A percentile compares a stretch with the other conserved stretches of the same genome.
These are phyloP conservation scores for Cebuella pygmaea DNA, from an alignment of 2,797 vertebrate species.

Conservation along the genomic window DNA sequence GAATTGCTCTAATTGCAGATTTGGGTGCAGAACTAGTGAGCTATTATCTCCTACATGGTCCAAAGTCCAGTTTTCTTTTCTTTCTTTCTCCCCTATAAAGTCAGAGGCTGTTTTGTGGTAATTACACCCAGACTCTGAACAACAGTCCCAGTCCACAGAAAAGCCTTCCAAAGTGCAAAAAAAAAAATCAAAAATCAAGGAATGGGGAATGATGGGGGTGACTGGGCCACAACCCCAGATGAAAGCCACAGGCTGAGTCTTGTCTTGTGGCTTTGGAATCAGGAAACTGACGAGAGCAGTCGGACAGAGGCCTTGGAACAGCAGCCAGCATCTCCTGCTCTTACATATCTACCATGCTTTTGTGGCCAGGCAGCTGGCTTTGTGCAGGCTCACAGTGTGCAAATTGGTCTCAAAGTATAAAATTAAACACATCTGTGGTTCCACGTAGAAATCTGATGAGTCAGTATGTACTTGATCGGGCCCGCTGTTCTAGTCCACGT, in stretches of 20 bases:
- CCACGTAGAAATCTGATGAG: constrained; percentile 43
- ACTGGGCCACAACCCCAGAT: background rate
- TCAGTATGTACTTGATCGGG: constrained; percentile 41
- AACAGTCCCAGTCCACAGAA: constrained; percentile 28
- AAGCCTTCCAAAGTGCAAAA: constrained; percentile 15
- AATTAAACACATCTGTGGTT: constrained; percentile 74
- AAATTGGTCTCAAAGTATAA: background rate
- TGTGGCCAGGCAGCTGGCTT: constrained; percentile 44
- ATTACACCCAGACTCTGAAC: constrained; percentile 50
- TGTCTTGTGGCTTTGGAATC: background rate
- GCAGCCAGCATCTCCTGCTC: background rate
- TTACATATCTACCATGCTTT: background rate
- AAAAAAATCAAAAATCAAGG: background rate
- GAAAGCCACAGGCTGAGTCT: background rate
- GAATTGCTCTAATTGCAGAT: constrained; percentile 76
- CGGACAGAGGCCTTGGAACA: background rate
- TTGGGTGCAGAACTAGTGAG: constrained; percentile 66
- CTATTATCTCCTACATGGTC: constrained; percentile 52
- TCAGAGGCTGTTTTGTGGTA: constrained; percentile 55
- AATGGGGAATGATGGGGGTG: background rate
- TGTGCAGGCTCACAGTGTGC: constrained; percentile 1
- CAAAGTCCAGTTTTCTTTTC: constrained; percentile 23
- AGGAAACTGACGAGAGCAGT: background rate
- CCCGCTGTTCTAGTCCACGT: background rate
- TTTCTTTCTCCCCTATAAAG: background rate